phyloP scores from a whole-genome alignment of 2,888 invertebrate species.

The Capitulum mitella region DNA sequence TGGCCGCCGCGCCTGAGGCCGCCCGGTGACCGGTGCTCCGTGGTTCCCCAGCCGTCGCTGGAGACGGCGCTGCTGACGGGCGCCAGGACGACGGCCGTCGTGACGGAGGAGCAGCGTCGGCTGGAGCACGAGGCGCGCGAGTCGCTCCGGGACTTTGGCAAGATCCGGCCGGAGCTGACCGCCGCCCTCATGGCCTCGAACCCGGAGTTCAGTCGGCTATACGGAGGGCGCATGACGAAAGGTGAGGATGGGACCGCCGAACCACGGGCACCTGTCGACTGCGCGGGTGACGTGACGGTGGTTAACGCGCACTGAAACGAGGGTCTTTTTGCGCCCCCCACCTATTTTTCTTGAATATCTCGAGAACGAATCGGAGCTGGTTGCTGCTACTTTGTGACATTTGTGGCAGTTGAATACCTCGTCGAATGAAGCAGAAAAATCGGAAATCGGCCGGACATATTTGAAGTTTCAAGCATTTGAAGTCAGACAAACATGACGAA shows the following conservation, averaged over 20 bases:
- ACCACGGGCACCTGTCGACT: too few species aligned
- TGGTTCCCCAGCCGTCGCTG: neutral
- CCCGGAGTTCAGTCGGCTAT: slow-evolving; percentile 27
- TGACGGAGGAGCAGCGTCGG: neutral
- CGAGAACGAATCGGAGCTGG: too few species aligned
- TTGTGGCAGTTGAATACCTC: too few species aligned
- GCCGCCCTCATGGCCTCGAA: slow-evolving; percentile 26
- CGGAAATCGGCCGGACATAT: too few species aligned
- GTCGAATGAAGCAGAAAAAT: too few species aligned
- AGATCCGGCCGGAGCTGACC: slow-evolving; percentile 6
- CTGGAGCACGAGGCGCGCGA: slow-evolving; percentile 4
- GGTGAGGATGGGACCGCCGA: neutral
- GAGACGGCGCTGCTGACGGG: neutral
- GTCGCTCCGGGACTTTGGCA: neutral
- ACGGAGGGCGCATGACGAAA: slow-evolving; percentile 31
- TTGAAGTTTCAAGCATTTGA: too few species aligned
- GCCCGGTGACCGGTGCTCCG: neutral
- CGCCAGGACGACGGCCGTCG: neutral
- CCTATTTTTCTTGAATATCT: too few species aligned
- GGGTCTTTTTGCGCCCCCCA: too few species aligned
- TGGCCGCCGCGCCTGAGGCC: too few species aligned
- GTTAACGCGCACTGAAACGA: neutral
- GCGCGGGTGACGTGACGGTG: too few species aligned
- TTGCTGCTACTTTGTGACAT: too few species aligned
- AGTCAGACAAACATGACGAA: too few species aligned